Conservation (phyloP, 2,113 vertebrate genomes). For the Crotophaga sulcirostris region DNA sequence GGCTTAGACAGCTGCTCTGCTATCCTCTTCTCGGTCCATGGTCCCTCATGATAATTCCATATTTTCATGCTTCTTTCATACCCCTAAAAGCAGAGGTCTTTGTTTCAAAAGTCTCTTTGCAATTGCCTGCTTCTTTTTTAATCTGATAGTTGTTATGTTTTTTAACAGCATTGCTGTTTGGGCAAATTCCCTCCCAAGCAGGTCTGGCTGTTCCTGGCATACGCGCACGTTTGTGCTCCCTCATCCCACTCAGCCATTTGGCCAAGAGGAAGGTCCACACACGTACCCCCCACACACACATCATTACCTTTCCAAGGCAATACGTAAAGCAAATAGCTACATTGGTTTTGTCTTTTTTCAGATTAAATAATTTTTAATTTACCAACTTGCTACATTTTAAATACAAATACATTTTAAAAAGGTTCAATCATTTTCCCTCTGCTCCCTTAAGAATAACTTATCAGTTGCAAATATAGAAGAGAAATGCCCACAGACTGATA, state of each 20-base stretch:
- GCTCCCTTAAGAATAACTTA: not conserved
- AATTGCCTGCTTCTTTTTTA: not conserved
- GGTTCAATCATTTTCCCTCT: not conserved
- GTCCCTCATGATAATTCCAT: too few species aligned
- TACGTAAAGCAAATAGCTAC: not conserved
- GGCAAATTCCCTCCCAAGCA: not conserved
- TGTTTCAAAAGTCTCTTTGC: not conserved
- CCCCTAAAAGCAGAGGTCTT: not conserved
- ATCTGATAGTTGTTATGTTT: not conserved
- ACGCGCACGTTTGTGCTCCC: accelerated
- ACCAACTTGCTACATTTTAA: not conserved
- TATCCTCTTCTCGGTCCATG: not conserved
- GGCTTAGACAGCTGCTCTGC: not conserved
- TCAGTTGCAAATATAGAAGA: not conserved
- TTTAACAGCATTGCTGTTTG: not conserved
- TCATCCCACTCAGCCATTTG: not conserved
- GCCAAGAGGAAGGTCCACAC: not conserved
- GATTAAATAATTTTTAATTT: not conserved
- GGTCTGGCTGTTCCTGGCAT: not conserved
- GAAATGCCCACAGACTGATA: not conserved
- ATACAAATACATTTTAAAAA: too few species aligned
- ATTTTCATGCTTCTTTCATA: not conserved
- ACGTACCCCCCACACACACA: not conserved
- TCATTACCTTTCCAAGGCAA: not conserved
- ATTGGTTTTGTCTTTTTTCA: not conserved